A percentile compares a stretch with the other conserved stretches of the same genome.
These are phyloP conservation scores for Tachyglossus aculeatus DNA, from an alignment of 2,797 vertebrate genomes.

Conservation along the genomic window DNA sequence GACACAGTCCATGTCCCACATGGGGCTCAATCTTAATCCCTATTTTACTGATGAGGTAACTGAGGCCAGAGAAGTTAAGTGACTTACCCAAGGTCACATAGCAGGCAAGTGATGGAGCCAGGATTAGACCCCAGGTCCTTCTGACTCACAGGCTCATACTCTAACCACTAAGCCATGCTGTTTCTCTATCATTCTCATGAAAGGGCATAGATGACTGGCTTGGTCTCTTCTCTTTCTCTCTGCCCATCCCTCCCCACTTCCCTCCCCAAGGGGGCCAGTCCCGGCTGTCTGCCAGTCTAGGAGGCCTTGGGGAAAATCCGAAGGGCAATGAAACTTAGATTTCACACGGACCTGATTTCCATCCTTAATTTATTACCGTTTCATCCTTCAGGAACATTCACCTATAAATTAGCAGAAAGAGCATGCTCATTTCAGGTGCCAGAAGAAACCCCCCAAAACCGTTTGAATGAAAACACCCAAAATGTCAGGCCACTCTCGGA, in stretches of 20 bases:
- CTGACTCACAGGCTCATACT: too few species aligned
- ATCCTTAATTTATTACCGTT: slow-evolving; percentile 44
- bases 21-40: too few species aligned
- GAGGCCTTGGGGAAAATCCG: slow-evolving; percentile 23
- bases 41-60: too few species aligned
- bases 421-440: slow-evolving; percentile 6
- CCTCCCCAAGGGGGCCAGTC: background rate
- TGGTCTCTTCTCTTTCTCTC: background rate
- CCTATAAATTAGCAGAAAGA: slow-evolving; percentile 39
- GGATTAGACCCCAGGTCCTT: too few species aligned
- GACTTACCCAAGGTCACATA: too few species aligned
- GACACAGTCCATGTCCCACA: too few species aligned
- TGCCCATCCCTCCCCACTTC: fast-evolving
- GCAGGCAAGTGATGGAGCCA: too few species aligned
- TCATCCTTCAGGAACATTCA: slow-evolving; percentile 46
- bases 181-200: too few species aligned
- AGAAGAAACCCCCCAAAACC: background rate
- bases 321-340: slow-evolving; percentile 18
- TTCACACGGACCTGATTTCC: slow-evolving; percentile 22
- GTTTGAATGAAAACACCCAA: slow-evolving; percentile 12
- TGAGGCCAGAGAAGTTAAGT: too few species aligned
- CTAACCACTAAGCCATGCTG: too few species aligned
- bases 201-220: too few species aligned
- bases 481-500: background rate
- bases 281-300: background rate